Evolutionary conservation across 2,113 vertebrate species (phyloP).

Genomic region (Peucedramus taeniatus): DNA sequence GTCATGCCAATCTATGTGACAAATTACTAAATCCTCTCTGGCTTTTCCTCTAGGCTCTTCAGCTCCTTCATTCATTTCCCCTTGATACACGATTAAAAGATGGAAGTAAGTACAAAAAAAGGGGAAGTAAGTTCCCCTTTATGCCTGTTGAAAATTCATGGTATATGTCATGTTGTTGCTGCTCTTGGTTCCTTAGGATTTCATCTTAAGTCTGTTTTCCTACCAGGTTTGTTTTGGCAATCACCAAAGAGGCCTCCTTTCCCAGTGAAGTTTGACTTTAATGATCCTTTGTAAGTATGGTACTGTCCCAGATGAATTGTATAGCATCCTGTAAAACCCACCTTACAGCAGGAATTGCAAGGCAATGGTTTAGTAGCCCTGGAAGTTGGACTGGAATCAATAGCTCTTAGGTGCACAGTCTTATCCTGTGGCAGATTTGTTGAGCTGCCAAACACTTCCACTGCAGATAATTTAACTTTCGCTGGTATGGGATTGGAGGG

Average conservation of each 20-base stretch:
- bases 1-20: not conserved
- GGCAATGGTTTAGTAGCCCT: not conserved
- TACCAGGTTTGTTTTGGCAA: constrained; percentile 96
- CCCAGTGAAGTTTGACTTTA: constrained; percentile 90
- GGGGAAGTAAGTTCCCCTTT: no score
- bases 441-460: not conserved
- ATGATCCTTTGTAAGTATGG: constrained; percentile 88
- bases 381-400: not conserved
- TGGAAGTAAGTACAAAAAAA: constrained; percentile 89
- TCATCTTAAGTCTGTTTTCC: constrained; percentile 31
- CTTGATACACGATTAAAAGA: constrained; percentile 95
- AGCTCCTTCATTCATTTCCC: constrained; percentile 95
- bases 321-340: not conserved
- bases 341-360: not conserved
- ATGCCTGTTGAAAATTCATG: not conserved
- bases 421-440: not conserved
- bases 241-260: constrained; percentile 95
- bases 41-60: constrained; percentile 81
- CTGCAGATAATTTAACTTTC: not conserved
- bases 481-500: not conserved
- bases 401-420: not conserved
- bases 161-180: not conserved
- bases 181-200: not conserved
- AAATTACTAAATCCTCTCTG: not conserved
- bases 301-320: not conserved